Percentiles rank a stretch among this genome's conserved stretches.
phyloP scores from a whole-genome alignment of 1,140 invertebrate species.

The Coenobita brevimanus region DNA sequence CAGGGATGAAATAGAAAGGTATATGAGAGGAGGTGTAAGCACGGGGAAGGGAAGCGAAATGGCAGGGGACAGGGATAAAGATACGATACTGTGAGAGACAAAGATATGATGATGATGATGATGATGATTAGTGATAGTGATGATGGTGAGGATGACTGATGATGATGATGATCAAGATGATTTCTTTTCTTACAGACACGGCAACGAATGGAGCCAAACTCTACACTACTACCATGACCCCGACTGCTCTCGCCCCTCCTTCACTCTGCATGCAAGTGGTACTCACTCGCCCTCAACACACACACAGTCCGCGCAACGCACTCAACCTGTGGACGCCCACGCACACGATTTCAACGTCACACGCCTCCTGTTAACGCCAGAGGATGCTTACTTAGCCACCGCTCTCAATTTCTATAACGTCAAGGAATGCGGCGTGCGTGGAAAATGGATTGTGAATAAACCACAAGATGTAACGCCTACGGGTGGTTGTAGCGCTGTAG shows the following conservation, averaged over 20 bases:
- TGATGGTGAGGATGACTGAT: no score
- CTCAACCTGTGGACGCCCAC: background rate
- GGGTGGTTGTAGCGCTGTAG: constrained; percentile 37
- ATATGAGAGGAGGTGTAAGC: no score
- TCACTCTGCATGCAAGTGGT: constrained; percentile 45
- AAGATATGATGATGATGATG: no score
- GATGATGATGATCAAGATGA: no score
- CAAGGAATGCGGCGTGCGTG: constrained; percentile 31
- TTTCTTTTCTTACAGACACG: background rate
- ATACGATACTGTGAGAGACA: no score
- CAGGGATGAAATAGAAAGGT: no score
- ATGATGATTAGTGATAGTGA: no score
- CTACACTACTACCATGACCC: constrained; percentile 55
- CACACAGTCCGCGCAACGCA: background rate
- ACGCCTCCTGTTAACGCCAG: constrained; percentile 39
- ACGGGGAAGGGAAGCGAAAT: no score
- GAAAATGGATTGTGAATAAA: constrained; percentile 15
- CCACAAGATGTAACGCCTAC: constrained; percentile 44
- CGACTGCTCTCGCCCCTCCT: constrained; percentile 46
- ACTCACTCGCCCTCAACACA: background rate
- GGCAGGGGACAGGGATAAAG: no score
- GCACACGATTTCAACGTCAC: constrained; percentile 44
- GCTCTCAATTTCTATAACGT: constrained; percentile 48
- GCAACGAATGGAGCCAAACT: background rate
- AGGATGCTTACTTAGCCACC: constrained; percentile 39